Percentiles rank a stretch among this genome's conserved stretches.
phyloP scores from a whole-genome alignment of 2,113 vertebrate species.

The Brienomyrus brachyistius region DNA sequence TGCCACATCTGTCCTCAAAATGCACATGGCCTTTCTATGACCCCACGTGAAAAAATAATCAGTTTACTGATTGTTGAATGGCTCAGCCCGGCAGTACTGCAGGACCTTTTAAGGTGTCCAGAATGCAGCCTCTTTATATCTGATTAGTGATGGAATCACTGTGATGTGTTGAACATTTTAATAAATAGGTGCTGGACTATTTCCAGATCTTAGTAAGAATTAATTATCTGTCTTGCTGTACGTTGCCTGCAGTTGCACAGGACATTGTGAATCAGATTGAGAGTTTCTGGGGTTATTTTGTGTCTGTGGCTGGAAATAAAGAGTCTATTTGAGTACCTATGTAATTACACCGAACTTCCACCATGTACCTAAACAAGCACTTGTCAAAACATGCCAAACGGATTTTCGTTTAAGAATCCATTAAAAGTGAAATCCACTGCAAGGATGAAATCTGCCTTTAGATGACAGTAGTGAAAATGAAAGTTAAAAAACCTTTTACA shows the following conservation, averaged over 20 bases:
- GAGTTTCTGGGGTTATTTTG: neutral
- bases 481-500: neutral
- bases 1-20: neutral
- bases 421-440: neutral
- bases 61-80: neutral
- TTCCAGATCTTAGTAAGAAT: neutral
- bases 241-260: neutral
- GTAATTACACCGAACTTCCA: neutral
- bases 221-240: neutral
- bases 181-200: neutral
- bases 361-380: slow-evolving; percentile 5
- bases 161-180: neutral
- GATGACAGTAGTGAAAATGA: neutral
- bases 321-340: neutral
- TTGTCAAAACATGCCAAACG: slow-evolving; percentile 5
- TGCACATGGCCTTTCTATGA: neutral
- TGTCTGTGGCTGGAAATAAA: neutral
- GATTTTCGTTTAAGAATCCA: neutral
- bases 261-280: neutral
- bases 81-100: neutral
- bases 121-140: neutral
- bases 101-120: neutral
- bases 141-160: slow-evolving; percentile 1
- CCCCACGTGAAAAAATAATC: neutral
- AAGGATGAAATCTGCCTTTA: neutral